Evolutionary conservation across 2,888 invertebrate genomes (phyloP).

Genomic region (Catocala fraxini): DNA sequence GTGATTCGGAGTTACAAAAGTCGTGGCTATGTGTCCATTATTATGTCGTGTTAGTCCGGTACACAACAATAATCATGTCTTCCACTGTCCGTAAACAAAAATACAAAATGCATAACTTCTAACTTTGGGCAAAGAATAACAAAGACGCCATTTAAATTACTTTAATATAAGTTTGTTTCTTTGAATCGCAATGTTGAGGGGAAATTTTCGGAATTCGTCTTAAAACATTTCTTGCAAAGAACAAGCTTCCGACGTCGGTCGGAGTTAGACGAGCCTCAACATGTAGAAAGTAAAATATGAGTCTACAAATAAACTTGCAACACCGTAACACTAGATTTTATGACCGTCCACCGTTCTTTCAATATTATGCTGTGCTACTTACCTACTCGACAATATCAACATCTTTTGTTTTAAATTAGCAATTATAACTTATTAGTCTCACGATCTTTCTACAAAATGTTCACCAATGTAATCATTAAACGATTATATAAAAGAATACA

Average conservation of each 20-base stretch:
- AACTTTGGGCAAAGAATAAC: slow-evolving; percentile 72
- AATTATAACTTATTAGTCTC: too few species aligned
- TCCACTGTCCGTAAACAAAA: slow-evolving; percentile 52
- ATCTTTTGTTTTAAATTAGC: too few species aligned
- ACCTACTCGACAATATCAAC: neutral
- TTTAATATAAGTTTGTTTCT: slow-evolving; percentile 82
- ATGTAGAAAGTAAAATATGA: slow-evolving; percentile 63
- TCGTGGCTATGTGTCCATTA: neutral
- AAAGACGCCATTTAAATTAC: slow-evolving; percentile 80
- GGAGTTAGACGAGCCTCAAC: slow-evolving; percentile 70
- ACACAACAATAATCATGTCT: slow-evolving; percentile 47
- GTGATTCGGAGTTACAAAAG: neutral
- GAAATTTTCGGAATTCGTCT: slow-evolving; percentile 82
- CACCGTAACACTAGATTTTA: slow-evolving; percentile 40
- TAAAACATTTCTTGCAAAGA: slow-evolving; percentile 78
- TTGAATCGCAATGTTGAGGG: slow-evolving; percentile 76
- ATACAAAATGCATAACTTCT: slow-evolving; percentile 72
- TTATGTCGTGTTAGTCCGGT: slow-evolving; percentile 7
- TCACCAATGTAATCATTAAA: too few species aligned
- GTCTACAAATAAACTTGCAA: slow-evolving; percentile 54
- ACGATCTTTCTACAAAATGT: too few species aligned
- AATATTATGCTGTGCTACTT: slow-evolving; percentile 22
- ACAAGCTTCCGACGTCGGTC: slow-evolving; percentile 74
- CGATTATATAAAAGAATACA: too few species aligned
- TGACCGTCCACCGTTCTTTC: slow-evolving; percentile 27